Conservation (phyloP, 2,797 vertebrate species). For the Falco naumanni region DNA sequence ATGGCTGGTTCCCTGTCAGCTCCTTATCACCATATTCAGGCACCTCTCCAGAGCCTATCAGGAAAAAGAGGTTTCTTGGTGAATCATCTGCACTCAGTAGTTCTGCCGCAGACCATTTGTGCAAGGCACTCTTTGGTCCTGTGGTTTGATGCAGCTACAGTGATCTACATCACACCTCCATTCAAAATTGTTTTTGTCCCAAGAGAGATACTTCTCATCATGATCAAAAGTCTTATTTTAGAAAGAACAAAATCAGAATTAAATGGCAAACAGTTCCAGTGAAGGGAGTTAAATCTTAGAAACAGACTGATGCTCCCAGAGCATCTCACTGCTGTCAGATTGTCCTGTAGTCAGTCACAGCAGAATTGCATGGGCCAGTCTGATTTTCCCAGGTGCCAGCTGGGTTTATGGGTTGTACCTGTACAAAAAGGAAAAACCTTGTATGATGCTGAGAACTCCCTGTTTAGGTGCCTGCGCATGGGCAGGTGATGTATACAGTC, state of each 20-base stretch:
- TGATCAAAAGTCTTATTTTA: background rate
- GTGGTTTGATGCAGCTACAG: background rate
- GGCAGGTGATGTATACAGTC: background rate
- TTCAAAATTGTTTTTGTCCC: background rate
- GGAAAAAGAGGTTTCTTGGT: background rate
- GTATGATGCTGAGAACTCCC: background rate
- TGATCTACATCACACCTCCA: background rate
- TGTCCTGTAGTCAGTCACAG: background rate
- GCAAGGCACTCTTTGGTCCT: background rate
- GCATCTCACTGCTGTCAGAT: background rate
- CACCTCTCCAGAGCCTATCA: background rate
- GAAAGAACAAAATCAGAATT: background rate
- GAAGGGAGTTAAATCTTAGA: background rate
- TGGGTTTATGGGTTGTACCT: background rate
- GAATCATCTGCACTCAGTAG: background rate
- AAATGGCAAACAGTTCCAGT: background rate
- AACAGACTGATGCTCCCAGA: background rate
- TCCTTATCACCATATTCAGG: background rate
- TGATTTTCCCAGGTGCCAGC: background rate
- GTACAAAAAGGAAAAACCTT: background rate
- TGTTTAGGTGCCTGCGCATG: background rate
- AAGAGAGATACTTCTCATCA: background rate
- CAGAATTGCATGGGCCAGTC: background rate
- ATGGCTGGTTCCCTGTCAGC: constrained; percentile 23
- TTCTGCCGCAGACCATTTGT: background rate